These are phyloP conservation scores for Drosophila carrolli DNA, from an alignment of 1,140 invertebrate genomes.

Conservation along the genomic window DNA sequence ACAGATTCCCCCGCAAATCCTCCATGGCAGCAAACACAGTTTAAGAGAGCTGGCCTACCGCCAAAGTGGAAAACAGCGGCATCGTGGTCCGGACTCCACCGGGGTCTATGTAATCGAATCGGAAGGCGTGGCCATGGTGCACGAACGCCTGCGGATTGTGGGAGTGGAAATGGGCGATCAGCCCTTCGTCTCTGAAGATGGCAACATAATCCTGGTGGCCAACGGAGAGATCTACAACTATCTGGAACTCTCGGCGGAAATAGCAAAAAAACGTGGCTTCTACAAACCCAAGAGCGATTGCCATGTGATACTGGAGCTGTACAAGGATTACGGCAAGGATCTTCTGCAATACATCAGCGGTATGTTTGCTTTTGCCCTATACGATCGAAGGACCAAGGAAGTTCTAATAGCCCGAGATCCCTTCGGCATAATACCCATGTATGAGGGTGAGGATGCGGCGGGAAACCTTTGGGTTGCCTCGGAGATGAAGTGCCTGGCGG, in stretches of 20 bases:
- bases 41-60: slow-evolving; percentile 77
- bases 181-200: slow-evolving; percentile 72
- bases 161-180: slow-evolving; percentile 75
- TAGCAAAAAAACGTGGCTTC: slow-evolving; percentile 66
- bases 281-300: slow-evolving; percentile 92
- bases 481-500: slow-evolving; percentile 80
- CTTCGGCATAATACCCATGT: slow-evolving; percentile 93
- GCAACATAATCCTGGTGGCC: slow-evolving; percentile 66
- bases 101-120: slow-evolving; percentile 64
- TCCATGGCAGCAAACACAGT: slow-evolving; percentile 53
- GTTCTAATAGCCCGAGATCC: slow-evolving; percentile 93
- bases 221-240: slow-evolving; percentile 84
- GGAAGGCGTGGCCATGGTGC: slow-evolving; percentile 78
- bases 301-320: slow-evolving; percentile 90
- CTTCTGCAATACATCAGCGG: slow-evolving; percentile 89
- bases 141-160: slow-evolving; percentile 75
- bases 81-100: slow-evolving; percentile 83
- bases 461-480: slow-evolving; percentile 82
- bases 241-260: slow-evolving; percentile 60
- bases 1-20: slow-evolving; percentile 42
- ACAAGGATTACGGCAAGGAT: slow-evolving; percentile 87
- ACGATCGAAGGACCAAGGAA: slow-evolving; percentile 90
- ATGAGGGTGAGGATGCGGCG: slow-evolving; percentile 85
- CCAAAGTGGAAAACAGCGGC: slow-evolving; percentile 80
- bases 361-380: slow-evolving; percentile 94